These are phyloP conservation scores for Leuciscus waleckii DNA, from an alignment of 2,797 vertebrate genomes.

Conservation along the genomic window DNA sequence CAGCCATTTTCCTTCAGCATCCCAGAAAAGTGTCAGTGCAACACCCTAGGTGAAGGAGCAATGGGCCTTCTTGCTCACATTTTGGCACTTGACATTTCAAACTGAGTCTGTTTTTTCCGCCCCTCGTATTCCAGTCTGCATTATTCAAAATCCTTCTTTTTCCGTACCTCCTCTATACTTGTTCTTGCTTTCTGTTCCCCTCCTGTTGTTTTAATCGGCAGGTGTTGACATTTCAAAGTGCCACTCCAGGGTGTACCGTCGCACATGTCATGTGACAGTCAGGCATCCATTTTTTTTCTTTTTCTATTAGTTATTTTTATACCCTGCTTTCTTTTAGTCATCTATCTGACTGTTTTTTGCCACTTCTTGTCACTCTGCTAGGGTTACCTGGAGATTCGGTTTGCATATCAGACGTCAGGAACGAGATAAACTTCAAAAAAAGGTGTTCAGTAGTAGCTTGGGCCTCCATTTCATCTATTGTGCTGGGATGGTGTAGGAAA, in stretches of 20 bases:
- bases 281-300: background rate
- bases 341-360: background rate
- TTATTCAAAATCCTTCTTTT: conserved; percentile 31
- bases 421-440: background rate
- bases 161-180: conserved; percentile 30
- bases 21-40: conserved; percentile 5
- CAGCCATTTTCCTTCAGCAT: conserved; percentile 12
- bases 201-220: conserved; percentile 18
- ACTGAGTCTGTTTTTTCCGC: background rate
- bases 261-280: background rate
- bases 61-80: conserved; percentile 13
- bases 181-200: conserved; percentile 11
- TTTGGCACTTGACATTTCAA: conserved; percentile 45
- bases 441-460: background rate
- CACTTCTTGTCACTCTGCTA: background rate
- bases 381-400: background rate
- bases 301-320: background rate
- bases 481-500: conserved; percentile 7
- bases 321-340: background rate
- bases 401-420: background rate
- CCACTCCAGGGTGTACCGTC: background rate
- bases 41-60: conserved; percentile 14
- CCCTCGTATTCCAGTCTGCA: background rate
- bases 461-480: background rate
- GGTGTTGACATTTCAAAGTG: conserved; percentile 47